Conservation (phyloP, 1,140 invertebrate genomes). For the Agrypnia vestita region DNA sequence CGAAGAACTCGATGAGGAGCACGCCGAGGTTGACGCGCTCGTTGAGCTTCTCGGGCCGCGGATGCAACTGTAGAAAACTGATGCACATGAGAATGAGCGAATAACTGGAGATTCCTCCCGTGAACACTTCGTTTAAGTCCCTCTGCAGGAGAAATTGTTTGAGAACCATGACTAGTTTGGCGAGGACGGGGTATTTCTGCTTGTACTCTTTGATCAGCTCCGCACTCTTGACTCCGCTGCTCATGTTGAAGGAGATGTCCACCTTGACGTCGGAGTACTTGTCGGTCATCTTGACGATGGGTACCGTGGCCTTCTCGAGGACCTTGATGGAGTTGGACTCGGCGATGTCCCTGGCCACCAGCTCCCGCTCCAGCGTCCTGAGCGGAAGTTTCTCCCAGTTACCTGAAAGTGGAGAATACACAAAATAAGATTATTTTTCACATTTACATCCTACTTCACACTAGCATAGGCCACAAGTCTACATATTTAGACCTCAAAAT, state of each 20-base stretch:
- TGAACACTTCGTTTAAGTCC: constrained; percentile 99
- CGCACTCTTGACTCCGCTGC: constrained; percentile 94
- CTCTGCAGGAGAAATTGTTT: constrained; percentile 98
- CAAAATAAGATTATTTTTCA: not conserved
- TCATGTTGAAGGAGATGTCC: constrained; percentile 99
- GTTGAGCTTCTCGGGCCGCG: constrained; percentile 73
- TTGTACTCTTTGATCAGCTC: constrained; percentile 93
- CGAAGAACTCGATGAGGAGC: constrained; percentile 97
- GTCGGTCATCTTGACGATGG: constrained; percentile 98
- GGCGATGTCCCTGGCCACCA: constrained; percentile 91
- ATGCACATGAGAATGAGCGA: constrained; percentile 98
- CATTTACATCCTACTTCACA: not conserved
- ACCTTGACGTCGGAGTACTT: constrained; percentile 93
- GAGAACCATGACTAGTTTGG: constrained; percentile 95
- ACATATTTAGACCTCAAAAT: too few relatives aligned
- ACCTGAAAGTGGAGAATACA: constrained; percentile 76
- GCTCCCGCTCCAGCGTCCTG: constrained; percentile 90
- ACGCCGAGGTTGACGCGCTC: constrained; percentile 90
- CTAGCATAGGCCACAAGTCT: too few relatives aligned
- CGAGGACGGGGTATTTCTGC: constrained; percentile 86
- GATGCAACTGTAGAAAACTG: constrained; percentile 92
- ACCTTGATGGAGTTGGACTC: constrained; percentile 93
- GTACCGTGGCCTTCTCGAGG: constrained; percentile 96
- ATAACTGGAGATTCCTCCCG: constrained; percentile 98
- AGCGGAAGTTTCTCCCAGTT: constrained; percentile 95